phyloP scores from a whole-genome alignment of 2,888 invertebrate genomes.

The Parnassius orleans region DNA sequence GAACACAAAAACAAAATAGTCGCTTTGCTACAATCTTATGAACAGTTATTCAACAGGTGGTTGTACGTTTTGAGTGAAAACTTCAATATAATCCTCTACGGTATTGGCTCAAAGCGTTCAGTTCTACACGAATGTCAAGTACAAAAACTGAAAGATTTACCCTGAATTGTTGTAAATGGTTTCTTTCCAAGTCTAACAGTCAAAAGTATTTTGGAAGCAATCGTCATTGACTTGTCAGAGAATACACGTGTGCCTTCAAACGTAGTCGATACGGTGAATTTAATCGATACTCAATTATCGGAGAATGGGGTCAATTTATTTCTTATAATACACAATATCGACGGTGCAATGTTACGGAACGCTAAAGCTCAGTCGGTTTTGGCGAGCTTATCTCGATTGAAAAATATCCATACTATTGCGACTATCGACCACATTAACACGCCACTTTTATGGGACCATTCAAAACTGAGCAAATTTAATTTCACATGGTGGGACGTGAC shows the following conservation, averaged over 20 bases:
- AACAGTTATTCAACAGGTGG: constrained; percentile 86
- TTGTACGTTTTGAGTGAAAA: constrained; percentile 87
- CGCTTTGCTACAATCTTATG: constrained; percentile 80
- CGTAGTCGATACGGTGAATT: constrained; percentile 83
- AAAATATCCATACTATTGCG: constrained; percentile 91
- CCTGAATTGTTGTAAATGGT: constrained; percentile 92
- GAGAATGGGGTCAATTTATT: constrained; percentile 83
- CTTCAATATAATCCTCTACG: constrained; percentile 92
- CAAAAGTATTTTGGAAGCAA: constrained; percentile 89
- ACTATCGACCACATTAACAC: constrained; percentile 97
- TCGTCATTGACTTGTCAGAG: constrained; percentile 85
- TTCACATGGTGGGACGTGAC: constrained; percentile 96
- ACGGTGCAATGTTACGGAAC: constrained; percentile 90
- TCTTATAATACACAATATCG: constrained; percentile 94
- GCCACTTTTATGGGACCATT: constrained; percentile 94
- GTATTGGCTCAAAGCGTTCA: constrained; percentile 93
- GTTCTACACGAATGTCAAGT: constrained; percentile 89
- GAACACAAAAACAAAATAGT: constrained; percentile 82
- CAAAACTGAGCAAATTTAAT: constrained; percentile 90
- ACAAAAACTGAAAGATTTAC: constrained; percentile 67
- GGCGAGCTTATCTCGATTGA: constrained; percentile 86
- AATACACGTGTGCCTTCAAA: constrained; percentile 81
- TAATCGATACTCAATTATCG: constrained; percentile 83
- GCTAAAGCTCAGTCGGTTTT: constrained; percentile 89
- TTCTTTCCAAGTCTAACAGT: constrained; percentile 94